Percentiles rank a stretch among this genome's conserved stretches.
phyloP scores from a whole-genome alignment of 2,113 vertebrate genomes.

The Myiopsitta monachus region DNA sequence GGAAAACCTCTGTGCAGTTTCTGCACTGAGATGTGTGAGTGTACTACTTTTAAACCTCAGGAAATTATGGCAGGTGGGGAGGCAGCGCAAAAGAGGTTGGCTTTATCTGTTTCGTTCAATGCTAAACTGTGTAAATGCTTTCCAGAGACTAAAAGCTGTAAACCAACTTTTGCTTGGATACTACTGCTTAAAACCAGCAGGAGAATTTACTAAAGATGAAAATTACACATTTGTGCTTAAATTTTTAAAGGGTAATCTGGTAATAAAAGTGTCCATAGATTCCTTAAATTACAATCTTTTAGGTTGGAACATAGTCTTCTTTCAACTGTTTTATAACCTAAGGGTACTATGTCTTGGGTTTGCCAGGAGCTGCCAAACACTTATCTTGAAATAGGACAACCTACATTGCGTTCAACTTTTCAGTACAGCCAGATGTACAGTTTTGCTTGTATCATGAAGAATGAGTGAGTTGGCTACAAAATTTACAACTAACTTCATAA shows the following conservation, averaged over 20 bases:
- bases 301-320: background rate
- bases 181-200: background rate
- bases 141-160: background rate
- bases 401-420: background rate
- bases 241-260: background rate
- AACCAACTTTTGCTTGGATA: background rate
- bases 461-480: background rate
- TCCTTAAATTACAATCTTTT: background rate
- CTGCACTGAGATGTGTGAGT: background rate
- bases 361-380: background rate
- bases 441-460: background rate
- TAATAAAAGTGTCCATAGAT: background rate
- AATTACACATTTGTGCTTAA: fast-evolving
- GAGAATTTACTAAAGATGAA: background rate
- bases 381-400: background rate
- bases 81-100: background rate
- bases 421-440: background rate
- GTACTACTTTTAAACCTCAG: conserved; percentile 14
- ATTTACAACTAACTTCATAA: background rate
- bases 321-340: background rate
- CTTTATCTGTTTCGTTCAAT: background rate
- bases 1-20: background rate
- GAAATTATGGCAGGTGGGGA: background rate
- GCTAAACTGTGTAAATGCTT: background rate
- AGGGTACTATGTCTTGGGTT: background rate